These are phyloP conservation scores for Anoplolepis gracilipes DNA, from an alignment of 1,140 invertebrate genomes.

Conservation along the genomic window DNA sequence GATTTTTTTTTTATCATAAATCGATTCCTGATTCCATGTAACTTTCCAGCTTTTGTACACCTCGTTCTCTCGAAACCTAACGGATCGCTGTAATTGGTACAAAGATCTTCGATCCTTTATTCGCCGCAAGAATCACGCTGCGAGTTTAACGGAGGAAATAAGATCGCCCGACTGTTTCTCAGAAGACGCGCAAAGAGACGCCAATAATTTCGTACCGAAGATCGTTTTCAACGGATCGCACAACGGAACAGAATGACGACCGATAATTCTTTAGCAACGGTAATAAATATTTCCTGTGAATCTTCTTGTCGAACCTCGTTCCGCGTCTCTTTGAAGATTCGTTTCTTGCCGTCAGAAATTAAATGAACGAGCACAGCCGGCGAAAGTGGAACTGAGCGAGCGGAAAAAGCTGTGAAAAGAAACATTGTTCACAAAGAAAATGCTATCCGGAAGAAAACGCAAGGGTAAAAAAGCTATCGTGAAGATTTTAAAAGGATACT, in stretches of 20 bases:
- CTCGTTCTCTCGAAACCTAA: slow-evolving; percentile 15
- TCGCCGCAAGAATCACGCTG: slow-evolving; percentile 36
- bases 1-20: neutral
- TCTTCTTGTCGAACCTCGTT: slow-evolving; percentile 35
- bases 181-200: slow-evolving; percentile 59
- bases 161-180: slow-evolving; percentile 42
- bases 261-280: slow-evolving; percentile 57
- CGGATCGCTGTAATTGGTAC: slow-evolving; percentile 45
- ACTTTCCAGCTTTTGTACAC: slow-evolving; percentile 2
- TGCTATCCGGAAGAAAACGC: slow-evolving; percentile 1
- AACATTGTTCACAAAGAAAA: slow-evolving; percentile 10
- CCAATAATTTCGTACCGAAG: slow-evolving; percentile 56
- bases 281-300: slow-evolving; percentile 66
- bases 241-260: slow-evolving; percentile 3
- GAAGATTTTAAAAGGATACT: neutral
- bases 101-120: slow-evolving; percentile 52
- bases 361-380: slow-evolving; percentile 52
- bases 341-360: slow-evolving; percentile 66
- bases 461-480: neutral
- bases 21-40: neutral
- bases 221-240: slow-evolving; percentile 38
- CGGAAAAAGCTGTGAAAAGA: slow-evolving; percentile 36
- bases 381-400: slow-evolving; percentile 62
- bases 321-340: slow-evolving; percentile 39
- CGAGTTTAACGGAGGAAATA: slow-evolving; percentile 28